Base-by-base conservation (phyloP, 2,113 vertebrate species). In the Cyphomyrus discorhynchus region DNA sequence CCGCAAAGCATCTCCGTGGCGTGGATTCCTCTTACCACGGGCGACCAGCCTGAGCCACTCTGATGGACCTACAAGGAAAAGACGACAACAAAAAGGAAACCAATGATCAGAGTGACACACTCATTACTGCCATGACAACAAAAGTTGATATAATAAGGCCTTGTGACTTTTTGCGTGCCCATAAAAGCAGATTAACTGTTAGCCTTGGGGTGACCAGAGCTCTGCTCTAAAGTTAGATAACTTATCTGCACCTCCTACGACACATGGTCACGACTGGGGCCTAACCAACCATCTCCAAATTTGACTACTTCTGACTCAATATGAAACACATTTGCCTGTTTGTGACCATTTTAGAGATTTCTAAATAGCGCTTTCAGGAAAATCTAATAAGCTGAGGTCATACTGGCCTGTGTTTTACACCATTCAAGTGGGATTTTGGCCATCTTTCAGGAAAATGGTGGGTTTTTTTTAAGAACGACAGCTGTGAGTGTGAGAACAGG, bases 21-120 rank as follows among this genome's bases (percentile, higher is more conserved):
- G 39, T 5, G 42, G n/a, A 9, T 3, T 35, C 45, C 6, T 94
- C 98, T 98, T 92, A 99, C 98, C 97, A 99, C 98, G n/a, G 98
- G 98, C 90, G 98, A 99, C 98, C 98, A 99, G 50, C 98, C 98
- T 0, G 98, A 99, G 1, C 98, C 98, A 49, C 98, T 99, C 94
- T 99, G 98, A 92, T 99, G 98, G 92, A 99, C 98, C 98, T 99
- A 93, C 0, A 74, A 52, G 90, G 31, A 90, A 0, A 17, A 56
- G 77, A 90, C 39, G 45, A 62, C 45, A n/a, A 31, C n/a, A 87
- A 42, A 9, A 88, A 24, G 53, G 4, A n/a, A 7, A 50, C 3
- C 9, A 17, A 24, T 7, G n/a, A 66, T 35, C 47, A 86, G 5
- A 50, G 46, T 15, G 49, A 53, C 10, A 42, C 2, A 42, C 74